Percentiles rank a stretch among this genome's conserved stretches.
Evolutionary conservation across 2,113 vertebrate genomes (phyloP).

Genomic region (Mesoclemmys tuberculata): DNA sequence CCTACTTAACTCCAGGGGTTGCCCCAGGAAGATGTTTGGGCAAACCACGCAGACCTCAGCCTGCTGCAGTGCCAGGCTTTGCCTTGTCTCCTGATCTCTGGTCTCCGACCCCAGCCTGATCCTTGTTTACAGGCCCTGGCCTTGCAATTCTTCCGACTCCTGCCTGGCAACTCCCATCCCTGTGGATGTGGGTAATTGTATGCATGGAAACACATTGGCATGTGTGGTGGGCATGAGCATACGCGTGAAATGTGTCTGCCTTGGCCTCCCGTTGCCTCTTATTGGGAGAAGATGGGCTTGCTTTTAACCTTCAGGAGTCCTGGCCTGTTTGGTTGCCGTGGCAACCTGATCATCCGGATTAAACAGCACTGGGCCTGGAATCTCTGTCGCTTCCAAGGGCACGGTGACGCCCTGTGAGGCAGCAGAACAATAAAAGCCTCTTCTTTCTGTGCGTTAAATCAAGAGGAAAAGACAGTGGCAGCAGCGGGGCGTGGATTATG

Average conservation of each 20-base stretch:
- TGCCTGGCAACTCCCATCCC: neutral
- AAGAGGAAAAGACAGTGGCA: constrained; percentile 37
- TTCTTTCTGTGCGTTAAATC: constrained; percentile 7
- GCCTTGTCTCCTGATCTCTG: neutral
- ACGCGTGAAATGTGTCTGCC: neutral
- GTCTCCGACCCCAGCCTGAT: neutral
- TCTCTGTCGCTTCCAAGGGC: neutral
- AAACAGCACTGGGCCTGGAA: neutral
- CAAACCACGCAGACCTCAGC: neutral
- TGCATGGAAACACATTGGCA: neutral
- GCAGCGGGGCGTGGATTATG: constrained; percentile 18
- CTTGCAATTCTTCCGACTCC: neutral
- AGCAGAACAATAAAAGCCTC: neutral
- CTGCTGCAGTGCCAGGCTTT: neutral
- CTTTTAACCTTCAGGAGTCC: neutral
- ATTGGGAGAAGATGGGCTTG: constrained; percentile 15
- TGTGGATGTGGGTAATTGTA: neutral
- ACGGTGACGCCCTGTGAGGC: neutral
- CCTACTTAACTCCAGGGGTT: neutral
- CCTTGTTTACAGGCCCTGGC: neutral
- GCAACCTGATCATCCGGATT: neutral
- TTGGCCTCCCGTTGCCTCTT: neutral
- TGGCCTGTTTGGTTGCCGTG: constrained; percentile 23
- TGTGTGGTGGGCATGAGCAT: neutral
- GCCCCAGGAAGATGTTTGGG: neutral